Base-by-base conservation (phyloP, 2,888 invertebrate genomes). In the Ophion ventricosus region DNA sequence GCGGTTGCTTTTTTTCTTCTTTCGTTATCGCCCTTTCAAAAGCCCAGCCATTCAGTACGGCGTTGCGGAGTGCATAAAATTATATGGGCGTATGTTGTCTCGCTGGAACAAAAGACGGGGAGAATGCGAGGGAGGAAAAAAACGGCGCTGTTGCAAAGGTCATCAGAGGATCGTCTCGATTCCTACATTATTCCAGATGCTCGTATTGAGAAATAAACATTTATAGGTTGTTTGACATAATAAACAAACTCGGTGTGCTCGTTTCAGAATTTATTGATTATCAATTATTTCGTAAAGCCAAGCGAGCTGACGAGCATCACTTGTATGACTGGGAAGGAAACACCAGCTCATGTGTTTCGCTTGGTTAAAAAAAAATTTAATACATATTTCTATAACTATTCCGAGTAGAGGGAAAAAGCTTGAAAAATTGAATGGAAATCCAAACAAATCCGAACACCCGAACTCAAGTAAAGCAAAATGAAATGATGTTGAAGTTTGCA, bases 111-210 rank as follows among this genome's bases (percentile, higher is more conserved):
- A 25, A 49, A 7, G 49, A 49, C 25, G 25, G 67, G 1, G 67
- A 7, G 49, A 49, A 67, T 25, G 67, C 49, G 40, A 67, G 67
- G 49, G 43, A 49, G 49, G 40, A 66, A 49, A 40, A 23, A 25
- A 10, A 25, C 17, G 25, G 43, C 26, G 17, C 17, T 25, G 67
- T 26, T 67, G 67, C 26, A 67, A 67, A 67, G 67, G 67, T 67
- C 67, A 67, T 67, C 67, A 8, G 67, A 49, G 49, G 17, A 25
- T 67, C 49, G 67, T 67, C 49, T 25, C n/a, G 25, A 17, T 67
- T 20, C 23, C 17, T 67, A 7, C 67, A 49, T 67, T 67, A 49
- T 49, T 8, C 49, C 43, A 49, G 49, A 25, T 49, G 25, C 43
- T 23, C 49, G 2, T n/a, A 7, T 43, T 17, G 61, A 25, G 25